Percentiles rank a stretch among this genome's conserved stretches.
These are phyloP conservation scores for Sebastes iracundus DNA, from an alignment of 2,797 vertebrate genomes.

Conservation along the genomic window DNA sequence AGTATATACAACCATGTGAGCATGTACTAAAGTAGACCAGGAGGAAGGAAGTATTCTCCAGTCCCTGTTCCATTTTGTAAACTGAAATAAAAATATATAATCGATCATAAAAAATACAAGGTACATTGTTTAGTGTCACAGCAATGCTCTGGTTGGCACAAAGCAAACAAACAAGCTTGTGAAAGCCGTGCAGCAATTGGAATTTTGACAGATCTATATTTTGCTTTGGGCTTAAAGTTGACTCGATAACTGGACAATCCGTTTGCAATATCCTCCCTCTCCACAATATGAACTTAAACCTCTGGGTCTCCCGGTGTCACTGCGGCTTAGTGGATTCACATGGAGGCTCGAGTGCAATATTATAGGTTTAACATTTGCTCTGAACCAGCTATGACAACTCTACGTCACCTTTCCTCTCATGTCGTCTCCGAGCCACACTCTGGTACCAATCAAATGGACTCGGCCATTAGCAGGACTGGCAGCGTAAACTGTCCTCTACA, in stretches of 20 bases:
- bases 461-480: no score
- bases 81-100: background rate
- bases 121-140: background rate
- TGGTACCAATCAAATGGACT: background rate
- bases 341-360: background rate
- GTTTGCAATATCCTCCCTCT: background rate
- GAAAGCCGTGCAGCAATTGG: no score
- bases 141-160: background rate
- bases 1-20: background rate
- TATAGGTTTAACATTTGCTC: background rate
- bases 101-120: background rate
- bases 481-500: no score
- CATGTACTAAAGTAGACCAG: background rate
- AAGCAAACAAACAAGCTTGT: background rate
- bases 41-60: background rate
- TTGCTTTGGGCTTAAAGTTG: background rate
- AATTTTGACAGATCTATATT: background rate
- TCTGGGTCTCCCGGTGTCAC: background rate
- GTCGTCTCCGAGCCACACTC: background rate
- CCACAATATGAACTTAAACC: background rate
- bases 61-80: background rate
- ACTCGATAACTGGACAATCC: background rate
- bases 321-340: background rate
- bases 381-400: background rate
- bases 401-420: background rate